Evolutionary conservation across 92 coral and sea anemone species (phyloP).

Genomic region (Anthopleura xanthogrammica): DNA sequence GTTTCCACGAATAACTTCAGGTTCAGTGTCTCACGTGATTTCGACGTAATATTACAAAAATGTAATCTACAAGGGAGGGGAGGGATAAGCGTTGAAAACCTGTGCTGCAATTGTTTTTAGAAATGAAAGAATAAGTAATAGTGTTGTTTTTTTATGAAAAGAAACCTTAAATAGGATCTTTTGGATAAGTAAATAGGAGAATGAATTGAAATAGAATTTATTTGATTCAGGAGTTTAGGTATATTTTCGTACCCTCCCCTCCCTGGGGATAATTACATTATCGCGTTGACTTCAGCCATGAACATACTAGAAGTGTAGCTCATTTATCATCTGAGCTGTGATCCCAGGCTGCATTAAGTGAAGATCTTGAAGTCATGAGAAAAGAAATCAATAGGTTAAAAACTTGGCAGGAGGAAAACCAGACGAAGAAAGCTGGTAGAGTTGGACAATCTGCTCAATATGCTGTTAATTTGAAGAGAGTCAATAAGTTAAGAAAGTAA

Average conservation of each 20-base stretch:
- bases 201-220: not conserved
- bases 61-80: slow-evolving; percentile 8
- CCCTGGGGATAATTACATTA: not conserved
- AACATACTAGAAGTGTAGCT: slow-evolving; percentile 81
- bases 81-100: not conserved
- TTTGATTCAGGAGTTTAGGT: not conserved
- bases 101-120: not conserved
- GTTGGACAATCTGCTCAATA: slow-evolving; percentile 33
- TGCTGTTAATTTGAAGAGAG: slow-evolving; percentile 62
- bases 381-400: slow-evolving; percentile 66
- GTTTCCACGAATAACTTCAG: slow-evolving; percentile 5
- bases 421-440: slow-evolving; percentile 25
- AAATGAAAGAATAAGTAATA: not conserved
- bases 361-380: slow-evolving; percentile 79
- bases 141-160: not conserved
- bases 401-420: slow-evolving; percentile 39
- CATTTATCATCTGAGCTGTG: slow-evolving; percentile 91
- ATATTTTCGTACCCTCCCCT: not conserved
- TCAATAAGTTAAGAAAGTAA: slow-evolving; percentile 83
- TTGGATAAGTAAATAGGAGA: not conserved
- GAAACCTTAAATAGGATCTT: not conserved
- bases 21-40: slow-evolving; percentile 20
- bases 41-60: not conserved
- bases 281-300: not conserved
- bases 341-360: slow-evolving; percentile 85